Base-by-base conservation (phyloP, 2,113 vertebrate genomes). In the Microcebus griseorufus region DNA sequence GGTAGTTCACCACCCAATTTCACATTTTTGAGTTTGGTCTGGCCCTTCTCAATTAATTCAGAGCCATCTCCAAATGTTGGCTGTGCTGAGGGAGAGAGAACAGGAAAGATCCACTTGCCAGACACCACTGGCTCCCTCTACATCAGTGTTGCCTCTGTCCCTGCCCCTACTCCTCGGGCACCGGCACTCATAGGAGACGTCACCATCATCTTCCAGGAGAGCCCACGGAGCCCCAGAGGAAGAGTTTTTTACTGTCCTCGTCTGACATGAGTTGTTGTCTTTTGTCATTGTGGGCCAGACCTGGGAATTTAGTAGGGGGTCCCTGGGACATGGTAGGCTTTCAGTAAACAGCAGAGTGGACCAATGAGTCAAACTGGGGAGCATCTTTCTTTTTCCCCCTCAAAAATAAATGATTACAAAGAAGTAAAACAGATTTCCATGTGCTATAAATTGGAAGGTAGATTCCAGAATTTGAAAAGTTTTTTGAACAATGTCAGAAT, bases 391-490 rank as follows among this genome's bases (percentile, higher is more conserved):
- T 75, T 62, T 25, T 64, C 1, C 27, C 1, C 69, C 87, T 82
- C 62, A 69, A 51, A 84, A 53, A 90, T 87, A 84, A 97, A 72
- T 88, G 69, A 25, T 69, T 65, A 81, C 80, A 53, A 72, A 84
- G 80, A 89, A 87, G 23, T 89, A 42, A 95, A 87, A 53, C 17
- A 82, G 34, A 53, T 22, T 88, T 88, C 70, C 45, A 3, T 25
- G 6, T 69, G 53, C 53, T 53, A 1, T 62, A 45, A 62, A 42
- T 62, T 80, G 17, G 64, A 76, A 84, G 64, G 27, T 25, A 48
- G 58, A 62, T 29, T 88, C 83, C 53, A 76, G 96, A 76, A 75
- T 90, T 76, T 60, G 48, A 75, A 39, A 82, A 27, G 1, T 6
- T 9, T 69, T 85, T 34, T 78, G 29, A 76, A 18, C 39, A 73